These are phyloP conservation scores for Drosophila parvula DNA, from an alignment of 1,140 invertebrate species.

Conservation along the genomic window DNA sequence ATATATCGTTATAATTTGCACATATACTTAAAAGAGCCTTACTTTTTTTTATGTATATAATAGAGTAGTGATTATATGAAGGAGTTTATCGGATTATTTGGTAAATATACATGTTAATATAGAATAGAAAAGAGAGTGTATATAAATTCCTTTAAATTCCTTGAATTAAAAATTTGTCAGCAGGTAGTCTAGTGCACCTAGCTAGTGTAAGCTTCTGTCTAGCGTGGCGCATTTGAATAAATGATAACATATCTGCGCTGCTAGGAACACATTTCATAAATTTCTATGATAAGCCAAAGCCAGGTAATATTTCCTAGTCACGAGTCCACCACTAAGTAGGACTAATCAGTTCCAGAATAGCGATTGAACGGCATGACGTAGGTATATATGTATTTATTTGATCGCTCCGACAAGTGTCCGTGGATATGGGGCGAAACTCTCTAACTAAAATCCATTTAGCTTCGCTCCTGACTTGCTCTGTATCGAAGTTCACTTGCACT, in stretches of 20 bases:
- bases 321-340: slow-evolving; percentile 36
- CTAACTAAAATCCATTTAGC: background rate
- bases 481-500: slow-evolving; percentile 27
- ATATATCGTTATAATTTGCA: no score
- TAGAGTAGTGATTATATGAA: background rate
- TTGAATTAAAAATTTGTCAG: no score
- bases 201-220: background rate
- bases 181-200: no score
- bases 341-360: slow-evolving; percentile 17
- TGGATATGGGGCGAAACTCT: slow-evolving; percentile 1
- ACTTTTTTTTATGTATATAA: background rate
- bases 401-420: slow-evolving; percentile 9
- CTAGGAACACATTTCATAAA: slow-evolving; percentile 17
- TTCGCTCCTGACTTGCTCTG: background rate
- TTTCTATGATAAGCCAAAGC: slow-evolving; percentile 17
- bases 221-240: slow-evolving; percentile 1
- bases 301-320: slow-evolving; percentile 27
- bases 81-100: background rate
- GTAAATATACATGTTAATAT: background rate
- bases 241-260: slow-evolving; percentile 12
- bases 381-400: slow-evolving; percentile 5
- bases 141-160: no score
- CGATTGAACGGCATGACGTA: slow-evolving; percentile 21
- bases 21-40: no score
- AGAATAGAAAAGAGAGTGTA: background rate